Evolutionary conservation across 2,113 vertebrate genomes (phyloP).

Genomic region (Axis porcinus): DNA sequence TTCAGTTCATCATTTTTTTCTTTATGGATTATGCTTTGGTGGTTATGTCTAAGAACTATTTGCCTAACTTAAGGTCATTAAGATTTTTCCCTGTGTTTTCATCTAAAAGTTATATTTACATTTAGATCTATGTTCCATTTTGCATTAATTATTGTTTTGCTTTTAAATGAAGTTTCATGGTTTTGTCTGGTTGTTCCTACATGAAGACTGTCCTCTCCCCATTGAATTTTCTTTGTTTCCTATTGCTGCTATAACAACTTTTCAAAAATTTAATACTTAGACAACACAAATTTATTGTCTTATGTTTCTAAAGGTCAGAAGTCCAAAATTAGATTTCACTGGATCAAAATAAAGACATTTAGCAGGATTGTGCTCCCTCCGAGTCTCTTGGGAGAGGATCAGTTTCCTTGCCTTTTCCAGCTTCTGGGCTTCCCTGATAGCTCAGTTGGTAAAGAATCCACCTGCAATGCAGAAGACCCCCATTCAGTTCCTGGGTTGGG

Average conservation of each 20-base stretch:
- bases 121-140: background rate
- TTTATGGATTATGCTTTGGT: constrained; percentile 4
- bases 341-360: background rate
- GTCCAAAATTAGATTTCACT: background rate
- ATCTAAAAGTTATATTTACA: background rate
- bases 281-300: background rate
- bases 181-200: background rate
- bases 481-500: background rate
- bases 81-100: background rate
- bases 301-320: background rate
- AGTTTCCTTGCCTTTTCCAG: background rate
- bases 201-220: background rate
- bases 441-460: background rate
- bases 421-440: background rate
- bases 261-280: background rate
- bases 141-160: background rate
- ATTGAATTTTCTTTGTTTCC: background rate
- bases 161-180: background rate
- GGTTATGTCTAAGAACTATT: background rate
- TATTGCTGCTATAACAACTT: background rate
- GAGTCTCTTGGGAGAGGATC: background rate
- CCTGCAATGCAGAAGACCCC: background rate
- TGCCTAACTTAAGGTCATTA: background rate
- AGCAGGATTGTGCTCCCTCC: background rate
- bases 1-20: background rate